These are phyloP conservation scores for Myrmophylax atrothorax DNA, from an alignment of 2,113 vertebrate genomes.

Conservation along the genomic window DNA sequence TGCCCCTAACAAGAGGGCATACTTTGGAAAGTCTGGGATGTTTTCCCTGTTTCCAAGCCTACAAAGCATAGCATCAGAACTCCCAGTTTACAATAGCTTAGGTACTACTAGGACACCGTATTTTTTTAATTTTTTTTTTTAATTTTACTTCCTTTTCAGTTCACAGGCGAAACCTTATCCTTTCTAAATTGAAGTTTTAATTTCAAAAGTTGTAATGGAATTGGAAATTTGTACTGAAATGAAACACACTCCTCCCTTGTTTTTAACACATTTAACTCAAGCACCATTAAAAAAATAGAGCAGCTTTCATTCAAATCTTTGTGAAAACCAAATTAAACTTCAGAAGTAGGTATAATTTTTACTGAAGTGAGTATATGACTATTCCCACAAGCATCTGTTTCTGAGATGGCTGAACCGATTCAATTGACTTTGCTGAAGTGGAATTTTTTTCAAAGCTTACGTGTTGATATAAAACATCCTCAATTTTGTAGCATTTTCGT, in stretches of 20 bases:
- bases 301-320: background rate
- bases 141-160: background rate
- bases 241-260: background rate
- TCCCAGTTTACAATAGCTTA: background rate
- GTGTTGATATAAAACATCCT: background rate
- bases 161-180: background rate
- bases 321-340: background rate
- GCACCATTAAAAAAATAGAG: background rate
- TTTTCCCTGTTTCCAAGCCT: background rate
- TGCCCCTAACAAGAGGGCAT: background rate
- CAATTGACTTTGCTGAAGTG: background rate
- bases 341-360: background rate
- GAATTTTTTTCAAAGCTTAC: background rate
- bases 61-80: background rate
- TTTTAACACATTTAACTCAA: background rate
- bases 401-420: background rate
- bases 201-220: background rate
- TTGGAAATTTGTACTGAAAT: background rate
- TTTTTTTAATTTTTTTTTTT: background rate
- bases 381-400: background rate
- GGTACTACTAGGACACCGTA: background rate
- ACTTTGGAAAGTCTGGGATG: background rate
- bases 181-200: background rate
- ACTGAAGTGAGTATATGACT: background rate
- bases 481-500: background rate